phyloP scores from a whole-genome alignment of 2,113 vertebrate genomes.

The Bucco capensis region DNA sequence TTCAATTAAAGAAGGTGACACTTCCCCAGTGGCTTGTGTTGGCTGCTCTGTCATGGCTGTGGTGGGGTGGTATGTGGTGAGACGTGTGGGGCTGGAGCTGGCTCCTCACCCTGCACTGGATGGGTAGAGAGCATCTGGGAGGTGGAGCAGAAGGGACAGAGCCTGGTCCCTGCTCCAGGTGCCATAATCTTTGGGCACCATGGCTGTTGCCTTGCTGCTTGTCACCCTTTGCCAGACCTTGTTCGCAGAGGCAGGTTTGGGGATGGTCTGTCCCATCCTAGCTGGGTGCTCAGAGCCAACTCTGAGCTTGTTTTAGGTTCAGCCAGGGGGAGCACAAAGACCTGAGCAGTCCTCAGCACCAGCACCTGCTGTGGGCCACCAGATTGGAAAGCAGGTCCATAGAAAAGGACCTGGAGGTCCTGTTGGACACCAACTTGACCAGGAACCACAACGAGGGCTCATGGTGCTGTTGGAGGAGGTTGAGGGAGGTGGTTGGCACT shows the following conservation, averaged over 20 bases:
- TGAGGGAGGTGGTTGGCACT: fast-evolving
- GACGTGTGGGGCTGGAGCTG: fast-evolving
- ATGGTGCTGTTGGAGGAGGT: neutral
- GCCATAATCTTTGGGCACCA: fast-evolving
- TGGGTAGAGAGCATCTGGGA: neutral
- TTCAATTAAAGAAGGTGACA: neutral
- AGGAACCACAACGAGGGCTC: fast-evolving
- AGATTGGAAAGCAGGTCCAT: neutral
- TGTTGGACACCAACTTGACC: too few species aligned
- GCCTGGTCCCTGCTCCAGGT: neutral
- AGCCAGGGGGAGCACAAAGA: too few species aligned
- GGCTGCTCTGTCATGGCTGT: fast-evolving
- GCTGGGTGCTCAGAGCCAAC: neutral
- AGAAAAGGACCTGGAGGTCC: neutral
- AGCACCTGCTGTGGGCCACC: fast-evolving
- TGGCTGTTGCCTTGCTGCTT: neutral
- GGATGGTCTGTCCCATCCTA: fast-evolving
- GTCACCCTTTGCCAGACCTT: neutral
- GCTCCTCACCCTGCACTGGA: too few species aligned
- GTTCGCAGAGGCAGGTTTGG: neutral
- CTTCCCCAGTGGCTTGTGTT: fast-evolving
- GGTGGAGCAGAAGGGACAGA: neutral
- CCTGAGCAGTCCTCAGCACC: neutral
- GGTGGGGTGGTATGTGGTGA: fast-evolving
- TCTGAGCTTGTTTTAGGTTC: neutral